A percentile compares a stretch with the other conserved stretches of the same genome.
These are phyloP conservation scores for Rhodinocichla rosea DNA, from an alignment of 2,113 vertebrate species.

Conservation along the genomic window DNA sequence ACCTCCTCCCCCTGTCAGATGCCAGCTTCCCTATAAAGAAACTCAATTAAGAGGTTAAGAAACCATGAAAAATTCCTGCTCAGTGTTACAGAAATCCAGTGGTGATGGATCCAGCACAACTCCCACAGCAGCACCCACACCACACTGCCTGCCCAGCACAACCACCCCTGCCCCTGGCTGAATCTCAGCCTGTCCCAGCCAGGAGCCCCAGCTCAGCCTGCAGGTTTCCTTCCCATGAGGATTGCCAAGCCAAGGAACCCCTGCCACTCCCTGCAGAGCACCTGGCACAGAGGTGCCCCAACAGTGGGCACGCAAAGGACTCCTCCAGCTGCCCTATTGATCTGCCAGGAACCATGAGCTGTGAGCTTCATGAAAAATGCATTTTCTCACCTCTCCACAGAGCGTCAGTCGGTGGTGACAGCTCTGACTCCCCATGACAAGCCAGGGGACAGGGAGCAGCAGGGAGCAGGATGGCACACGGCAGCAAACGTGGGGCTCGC, in stretches of 20 bases:
- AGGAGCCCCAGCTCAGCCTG: background rate
- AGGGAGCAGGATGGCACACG: fast-evolving
- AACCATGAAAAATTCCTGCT: background rate
- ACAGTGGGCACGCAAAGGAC: fast-evolving
- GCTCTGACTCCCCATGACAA: fast-evolving
- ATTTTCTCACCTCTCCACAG: background rate
- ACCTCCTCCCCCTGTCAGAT: background rate
- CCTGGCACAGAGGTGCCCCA: fast-evolving
- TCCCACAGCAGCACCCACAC: background rate
- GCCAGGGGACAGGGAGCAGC: background rate
- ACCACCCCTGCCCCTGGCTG: fast-evolving
- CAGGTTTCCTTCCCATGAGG: background rate
- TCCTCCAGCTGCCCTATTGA: background rate
- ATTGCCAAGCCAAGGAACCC: background rate
- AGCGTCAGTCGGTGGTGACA: fast-evolving
- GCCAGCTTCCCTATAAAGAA: background rate
- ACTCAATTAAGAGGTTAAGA: background rate
- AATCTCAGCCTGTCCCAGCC: background rate
- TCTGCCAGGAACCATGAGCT: fast-evolving
- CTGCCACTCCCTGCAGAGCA: background rate
- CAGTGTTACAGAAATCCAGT: background rate
- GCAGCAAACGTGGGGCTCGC: fast-evolving
- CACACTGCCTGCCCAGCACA: fast-evolving
- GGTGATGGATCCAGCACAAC: background rate
- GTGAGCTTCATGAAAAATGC: background rate